Evolutionary conservation across 2,888 invertebrate species (phyloP).

Genomic region (Tiphia femorata): DNA sequence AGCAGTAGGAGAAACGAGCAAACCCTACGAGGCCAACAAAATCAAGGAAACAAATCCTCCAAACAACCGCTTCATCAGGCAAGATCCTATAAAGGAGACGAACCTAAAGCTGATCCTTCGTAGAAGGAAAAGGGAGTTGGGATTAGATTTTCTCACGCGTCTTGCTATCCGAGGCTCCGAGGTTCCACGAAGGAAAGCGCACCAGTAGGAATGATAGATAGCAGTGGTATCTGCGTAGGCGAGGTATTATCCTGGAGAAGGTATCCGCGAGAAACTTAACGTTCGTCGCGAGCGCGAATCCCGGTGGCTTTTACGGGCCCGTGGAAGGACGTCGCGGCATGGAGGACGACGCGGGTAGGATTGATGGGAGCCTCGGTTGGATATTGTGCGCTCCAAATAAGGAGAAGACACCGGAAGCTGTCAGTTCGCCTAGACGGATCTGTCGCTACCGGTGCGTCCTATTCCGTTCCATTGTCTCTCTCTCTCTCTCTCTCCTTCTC

Average conservation of each 20-base stretch:
- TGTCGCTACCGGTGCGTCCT: background rate
- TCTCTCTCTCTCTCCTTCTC: background rate
- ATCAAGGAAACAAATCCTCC: no score
- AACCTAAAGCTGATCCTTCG: no score
- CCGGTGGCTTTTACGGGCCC: slow-evolving; percentile 15
- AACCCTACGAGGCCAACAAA: no score
- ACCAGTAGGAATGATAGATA: slow-evolving; percentile 45
- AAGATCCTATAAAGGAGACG: no score
- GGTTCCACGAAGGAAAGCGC: slow-evolving; percentile 12
- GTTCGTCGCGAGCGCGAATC: slow-evolving; percentile 35
- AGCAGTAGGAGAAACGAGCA: no score
- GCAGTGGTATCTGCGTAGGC: slow-evolving; percentile 30
- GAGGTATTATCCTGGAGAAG: slow-evolving; percentile 18
- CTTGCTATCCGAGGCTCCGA: no score
- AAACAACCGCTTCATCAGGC: no score
- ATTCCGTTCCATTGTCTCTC: no score
- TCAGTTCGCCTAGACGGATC: slow-evolving; percentile 15
- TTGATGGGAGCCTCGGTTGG: slow-evolving; percentile 28
- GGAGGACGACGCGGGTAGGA: slow-evolving; percentile 31
- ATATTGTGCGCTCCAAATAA: slow-evolving; percentile 24
- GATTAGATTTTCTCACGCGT: no score
- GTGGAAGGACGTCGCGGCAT: background rate
- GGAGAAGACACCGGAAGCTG: slow-evolving; percentile 22
- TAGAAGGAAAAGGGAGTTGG: no score
- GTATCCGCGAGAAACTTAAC: slow-evolving; percentile 2